Evolutionary conservation across 2,797 vertebrate genomes (phyloP), one percentile per base, ranked within the genome.

Genomic region (Diplodus sargus): DNA sequence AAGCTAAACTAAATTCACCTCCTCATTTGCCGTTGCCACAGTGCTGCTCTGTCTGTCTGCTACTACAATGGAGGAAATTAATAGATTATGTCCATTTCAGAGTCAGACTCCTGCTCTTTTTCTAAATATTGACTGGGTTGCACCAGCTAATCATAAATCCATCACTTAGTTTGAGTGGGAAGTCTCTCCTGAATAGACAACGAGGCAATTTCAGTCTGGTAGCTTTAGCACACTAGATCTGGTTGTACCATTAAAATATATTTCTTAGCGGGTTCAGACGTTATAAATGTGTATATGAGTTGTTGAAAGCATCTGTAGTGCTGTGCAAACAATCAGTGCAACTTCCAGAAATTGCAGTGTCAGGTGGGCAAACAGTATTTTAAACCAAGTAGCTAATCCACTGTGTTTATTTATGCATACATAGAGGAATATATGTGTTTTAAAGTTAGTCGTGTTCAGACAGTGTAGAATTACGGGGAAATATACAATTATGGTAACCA

Each of bases 11-110:
- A 11, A 34, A 69, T 82, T 67, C 74, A 20, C 43, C 34, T 39
- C 48, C 71, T 83, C 59, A 23, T 81, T 84, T 75, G 57, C 47
- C 48, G 82, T 67, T 45, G 17, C 45, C 68, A 69, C 68, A 42
- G 12, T 22, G 10, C 42, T 49, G 18, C 20, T 47, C 47, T 42
- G 70, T 61, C 28, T 61, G n/a, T 68, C 66, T 70, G 67, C 56
- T 57, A 2, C 60, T 7, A 5, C 18, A 23, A 51, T 11, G 16
- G 5, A 49, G 53, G 25, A n/a, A n/a, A 30, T 61, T 48, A 59
- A 43, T 76, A 57, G 53, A 47, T 43, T 9, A 20, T 67, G 58
- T 17, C 53, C 60, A 5, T 47, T 70, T 63, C 42, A 23, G 30
- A 51, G 4, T 30, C 39, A 59, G 13, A 54, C 14, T 22, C 8